Conservation (phyloP, 2,888 invertebrate species). For the Caradrina clavipalpis region DNA sequence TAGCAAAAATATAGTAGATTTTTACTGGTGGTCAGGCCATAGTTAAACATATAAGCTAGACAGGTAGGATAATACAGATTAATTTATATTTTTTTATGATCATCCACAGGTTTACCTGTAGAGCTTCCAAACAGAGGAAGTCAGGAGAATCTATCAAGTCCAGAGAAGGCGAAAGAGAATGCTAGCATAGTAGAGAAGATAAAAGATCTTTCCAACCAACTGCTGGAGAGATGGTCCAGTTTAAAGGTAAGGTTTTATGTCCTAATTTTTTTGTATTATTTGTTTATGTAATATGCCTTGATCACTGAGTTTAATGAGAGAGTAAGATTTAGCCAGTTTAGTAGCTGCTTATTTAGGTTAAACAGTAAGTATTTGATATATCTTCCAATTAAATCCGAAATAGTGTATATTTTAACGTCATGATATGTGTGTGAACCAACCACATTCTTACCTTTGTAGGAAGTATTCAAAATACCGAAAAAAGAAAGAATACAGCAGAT, state of each 20-base stretch:
- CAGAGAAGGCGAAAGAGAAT: conserved; percentile 80
- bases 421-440: not conserved
- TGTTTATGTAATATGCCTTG: not conserved
- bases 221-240: conserved; percentile 94
- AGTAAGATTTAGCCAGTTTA: too few species aligned
- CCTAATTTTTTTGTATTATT: not conserved
- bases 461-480: conserved; percentile 97
- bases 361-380: not conserved
- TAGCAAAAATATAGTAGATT: too few species aligned
- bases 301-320: too few species aligned
- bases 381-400: not conserved
- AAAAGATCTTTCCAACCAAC: conserved; percentile 91
- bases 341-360: too few species aligned
- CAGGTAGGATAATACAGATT: too few species aligned
- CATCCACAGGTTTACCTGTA: conserved; percentile 80
- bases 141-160: conserved; percentile 68
- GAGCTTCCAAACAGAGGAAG: conserved; percentile 75
- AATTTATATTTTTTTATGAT: not conserved
- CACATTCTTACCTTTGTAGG: conserved; percentile 71
- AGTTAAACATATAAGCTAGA: too few species aligned
- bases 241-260: conserved; percentile 85
- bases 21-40: too few species aligned
- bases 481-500: conserved; percentile 98
- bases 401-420: not conserved
- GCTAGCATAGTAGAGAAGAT: conserved; percentile 86